Base-by-base conservation (phyloP, 2,888 invertebrate species). In the Dascillus cervinus region DNA sequence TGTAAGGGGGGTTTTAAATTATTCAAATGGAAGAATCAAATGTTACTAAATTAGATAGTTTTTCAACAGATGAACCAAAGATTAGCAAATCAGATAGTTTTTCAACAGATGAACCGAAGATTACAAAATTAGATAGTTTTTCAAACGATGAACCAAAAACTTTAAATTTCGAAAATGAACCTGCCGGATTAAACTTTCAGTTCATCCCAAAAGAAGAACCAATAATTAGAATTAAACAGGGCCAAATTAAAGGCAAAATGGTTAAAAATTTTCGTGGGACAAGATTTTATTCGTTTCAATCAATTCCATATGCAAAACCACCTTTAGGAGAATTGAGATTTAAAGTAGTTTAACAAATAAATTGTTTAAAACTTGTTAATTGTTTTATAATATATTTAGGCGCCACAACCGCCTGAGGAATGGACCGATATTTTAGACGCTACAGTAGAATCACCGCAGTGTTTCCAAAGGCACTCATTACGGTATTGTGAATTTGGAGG, bases 401-500 rank as follows among this genome's bases (percentile, higher is more conserved):
- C 61, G 3, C 63, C 64, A 4, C 41, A 53, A 43, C 56, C 58
- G 3, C 44, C 56, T 5, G 54, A 58, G 41, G 37, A 56, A 28
- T 66, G 65, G 65, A 13, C 30, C 4, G 61, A 52, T 8, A 35
- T 58, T 13, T 39, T 46, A 32, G 56, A 65, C 44, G 62, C 60
- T 4, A 59, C 61, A 1, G 43, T 50, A 36, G 60, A 61, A 46
- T 57, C 56, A 10, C 46, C 46, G 19, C 46, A 49, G 34, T 51
- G 52, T 34, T 40, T 63, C 31, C 65, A 68, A 37, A 47, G 50
- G 2, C 55, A 64, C 43, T 43, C 63, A 10, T 52, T 46, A 22
- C 21, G 21, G n/a, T 53, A 56, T 32, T 43, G 57, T 6, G 59
- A 62, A 37, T 52, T 55, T 26, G 55, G 66, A 4, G 73, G 73